Evolutionary conservation across 2,797 vertebrate species (phyloP), one percentile per base, ranked within the genome.

Genomic region (Clamator glandarius): DNA sequence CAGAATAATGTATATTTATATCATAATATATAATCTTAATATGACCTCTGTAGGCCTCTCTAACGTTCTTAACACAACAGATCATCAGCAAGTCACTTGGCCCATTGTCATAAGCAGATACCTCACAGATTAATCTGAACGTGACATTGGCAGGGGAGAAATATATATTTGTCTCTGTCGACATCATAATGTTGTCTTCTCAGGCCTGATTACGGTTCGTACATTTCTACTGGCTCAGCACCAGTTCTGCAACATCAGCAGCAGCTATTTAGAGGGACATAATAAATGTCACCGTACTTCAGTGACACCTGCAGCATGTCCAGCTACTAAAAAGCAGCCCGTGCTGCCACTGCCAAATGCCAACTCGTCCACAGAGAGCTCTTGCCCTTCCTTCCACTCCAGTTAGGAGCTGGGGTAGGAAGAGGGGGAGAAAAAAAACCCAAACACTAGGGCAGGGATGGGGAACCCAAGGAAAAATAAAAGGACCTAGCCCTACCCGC

Each of bases 171-270:
- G 12, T 54, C 58, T 82, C 62, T 20, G 7, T 89, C 91, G 93
- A 80, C 75, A 78, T 20, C 46, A n/a, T 8, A 66, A 63, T 2
- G 0, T 62, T 12, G 9, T 84, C 50, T 84, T 77, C 54, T 72
- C 42, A 31, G 58, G 8, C 75, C 73, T 59, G 35, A 58, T 85
- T 59, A 50, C 39, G 42, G 75, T 42, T 91, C 87, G 50, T 55
- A 75, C 19, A 16, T 89, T 95, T 94, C 73, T 75, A 64, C 79
- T 92, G 84, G 92, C 84, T 96, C 93, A 92, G 91, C 93, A 91
- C 42, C 79, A 74, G 78, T 50, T 75, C 72, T 85, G 89, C 82
- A 54, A 44, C 92, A 62, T 83, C 96, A 95, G 42, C 81, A 77
- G 58, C 62, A 93, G 89, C 46, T 93, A 76, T 93, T 95, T 59